These are phyloP conservation scores for Phocides pigmalion DNA, from an alignment of 1,140 invertebrate species.

Conservation along the genomic window DNA sequence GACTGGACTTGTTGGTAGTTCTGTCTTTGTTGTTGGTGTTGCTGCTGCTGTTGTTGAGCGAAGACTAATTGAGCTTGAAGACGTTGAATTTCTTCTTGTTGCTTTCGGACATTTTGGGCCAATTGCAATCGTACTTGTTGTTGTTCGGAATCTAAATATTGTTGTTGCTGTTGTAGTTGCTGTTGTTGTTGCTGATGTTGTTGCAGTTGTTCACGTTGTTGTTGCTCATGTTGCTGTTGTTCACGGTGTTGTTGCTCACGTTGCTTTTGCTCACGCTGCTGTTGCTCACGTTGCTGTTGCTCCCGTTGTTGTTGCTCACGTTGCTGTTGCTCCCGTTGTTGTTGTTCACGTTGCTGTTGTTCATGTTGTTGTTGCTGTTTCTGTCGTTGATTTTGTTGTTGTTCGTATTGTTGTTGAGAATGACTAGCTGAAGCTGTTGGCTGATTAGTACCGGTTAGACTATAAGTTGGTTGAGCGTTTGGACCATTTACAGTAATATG, in stretches of 20 bases:
- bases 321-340: constrained; percentile 50
- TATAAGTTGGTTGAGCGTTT: constrained; percentile 55
- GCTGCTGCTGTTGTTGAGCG: constrained; percentile 52
- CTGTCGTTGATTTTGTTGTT: constrained; percentile 39
- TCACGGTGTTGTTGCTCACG: constrained; percentile 49
- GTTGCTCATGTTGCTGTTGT: constrained; percentile 54
- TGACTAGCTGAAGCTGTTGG: constrained; percentile 52
- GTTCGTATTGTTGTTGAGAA: constrained; percentile 38
- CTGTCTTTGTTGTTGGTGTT: constrained; percentile 41
- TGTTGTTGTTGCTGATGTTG: constrained; percentile 54
- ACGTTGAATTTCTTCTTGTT: constrained; percentile 77
- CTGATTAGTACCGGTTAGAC: constrained; percentile 53
- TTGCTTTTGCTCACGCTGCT: constrained; percentile 53
- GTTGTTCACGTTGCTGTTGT: constrained; percentile 50
- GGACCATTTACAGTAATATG: constrained; percentile 86
- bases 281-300: constrained; percentile 52
- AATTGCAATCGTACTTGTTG: constrained; percentile 81
- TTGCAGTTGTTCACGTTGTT: constrained; percentile 56
- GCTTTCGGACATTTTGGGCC: constrained; percentile 73
- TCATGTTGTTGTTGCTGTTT: constrained; percentile 51
- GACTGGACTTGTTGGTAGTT: constrained; percentile 59
- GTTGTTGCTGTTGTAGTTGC: constrained; percentile 58
- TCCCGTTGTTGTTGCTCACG: constrained; percentile 34
- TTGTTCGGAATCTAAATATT: constrained; percentile 75
- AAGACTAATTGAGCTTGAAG: constrained; percentile 71